Evolutionary conservation across 2,113 vertebrate genomes (phyloP), one percentile per base, ranked within the genome.

Genomic region (Octodon degus): DNA sequence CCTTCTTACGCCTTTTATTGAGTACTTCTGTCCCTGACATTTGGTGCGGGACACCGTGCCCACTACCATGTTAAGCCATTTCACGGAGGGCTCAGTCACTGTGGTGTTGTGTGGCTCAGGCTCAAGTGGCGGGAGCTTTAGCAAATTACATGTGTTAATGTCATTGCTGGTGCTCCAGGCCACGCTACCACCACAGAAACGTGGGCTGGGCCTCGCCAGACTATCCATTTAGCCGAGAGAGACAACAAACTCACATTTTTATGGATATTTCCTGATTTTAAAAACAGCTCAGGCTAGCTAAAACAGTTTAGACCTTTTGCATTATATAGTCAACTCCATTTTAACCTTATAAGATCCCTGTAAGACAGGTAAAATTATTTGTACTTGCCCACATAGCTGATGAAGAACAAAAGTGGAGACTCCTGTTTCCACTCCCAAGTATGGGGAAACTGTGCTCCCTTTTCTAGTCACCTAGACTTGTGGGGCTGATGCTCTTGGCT

Each of bases 261-360:
- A 95, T 96, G 89, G 85, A 85, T 92, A 79, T 93, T 95, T 95
- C 91, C 96, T 88, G 72, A 92, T 96, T 96, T 97, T 97, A 79
- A 92, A 91, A 96, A 81, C 67, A 74, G 72, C 55, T 77, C 2
- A 62, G 14, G 65, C 60, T 84, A 89, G 94, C 68, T 89, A 79
- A 86, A 91, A 50, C 24, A 55, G 22, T 32, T 82, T 79, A 70
- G 90, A 43, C 74, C 74, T 85, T 90, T 76, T 43, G 37, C 60
- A 60, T 87, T 92, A 25, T 82, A 67, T 37, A 14, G 13, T 58
- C 40, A 68, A 85, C 47, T 47, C 58, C 50, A 40, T 70, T 96
- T 68, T 93, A 37, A 84, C 72, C 55, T 80, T 50, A 72, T 6
- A 72, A 20, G 22, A 72, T 85, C 63, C 85, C 82, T 30, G 2